Conservation (phyloP, 2,113 vertebrate genomes). For the Hippocampus zosterae region DNA sequence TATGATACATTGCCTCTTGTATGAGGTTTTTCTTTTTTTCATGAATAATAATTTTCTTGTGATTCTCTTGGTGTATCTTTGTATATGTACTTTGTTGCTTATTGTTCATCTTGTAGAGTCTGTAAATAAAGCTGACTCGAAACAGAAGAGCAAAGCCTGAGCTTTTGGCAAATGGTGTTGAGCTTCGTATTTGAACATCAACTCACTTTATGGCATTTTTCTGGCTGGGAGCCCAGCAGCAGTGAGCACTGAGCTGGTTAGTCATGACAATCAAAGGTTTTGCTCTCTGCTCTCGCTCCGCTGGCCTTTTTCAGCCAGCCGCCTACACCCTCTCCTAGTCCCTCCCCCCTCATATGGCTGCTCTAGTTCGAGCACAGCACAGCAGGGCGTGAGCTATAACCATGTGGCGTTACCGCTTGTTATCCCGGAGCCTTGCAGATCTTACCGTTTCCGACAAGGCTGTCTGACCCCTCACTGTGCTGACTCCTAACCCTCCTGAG, state of each 20-base stretch:
- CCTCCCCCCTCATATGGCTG: slow-evolving; percentile 7
- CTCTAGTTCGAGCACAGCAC: slow-evolving; percentile 40
- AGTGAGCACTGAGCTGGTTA: slow-evolving; percentile 59
- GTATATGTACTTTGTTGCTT: too few species aligned
- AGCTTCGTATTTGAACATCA: slow-evolving; percentile 37
- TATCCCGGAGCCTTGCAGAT: slow-evolving; percentile 43
- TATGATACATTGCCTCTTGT: too few species aligned
- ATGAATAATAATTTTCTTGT: too few species aligned
- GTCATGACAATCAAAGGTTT: slow-evolving; percentile 69
- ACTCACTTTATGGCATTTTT: slow-evolving; percentile 42
- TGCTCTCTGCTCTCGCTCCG: slow-evolving; percentile 13
- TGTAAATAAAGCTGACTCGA: neutral
- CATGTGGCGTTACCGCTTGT: slow-evolving; percentile 47
- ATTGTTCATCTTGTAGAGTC: too few species aligned
- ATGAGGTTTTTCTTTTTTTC: too few species aligned
- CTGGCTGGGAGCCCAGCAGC: slow-evolving; percentile 40
- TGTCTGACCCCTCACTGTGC: slow-evolving; percentile 15
- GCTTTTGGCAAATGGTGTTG: slow-evolving; percentile 27
- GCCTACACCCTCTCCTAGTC: neutral
- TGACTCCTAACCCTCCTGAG: slow-evolving; percentile 31
- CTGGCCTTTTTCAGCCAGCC: slow-evolving; percentile 18
- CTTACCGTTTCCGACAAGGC: slow-evolving; percentile 29
- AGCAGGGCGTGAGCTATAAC: slow-evolving; percentile 44
- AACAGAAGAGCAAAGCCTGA: slow-evolving; percentile 30
- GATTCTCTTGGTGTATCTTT: neutral